Base-by-base conservation (phyloP, 2,888 invertebrate species). In the Orthonychiurus folsomi region DNA sequence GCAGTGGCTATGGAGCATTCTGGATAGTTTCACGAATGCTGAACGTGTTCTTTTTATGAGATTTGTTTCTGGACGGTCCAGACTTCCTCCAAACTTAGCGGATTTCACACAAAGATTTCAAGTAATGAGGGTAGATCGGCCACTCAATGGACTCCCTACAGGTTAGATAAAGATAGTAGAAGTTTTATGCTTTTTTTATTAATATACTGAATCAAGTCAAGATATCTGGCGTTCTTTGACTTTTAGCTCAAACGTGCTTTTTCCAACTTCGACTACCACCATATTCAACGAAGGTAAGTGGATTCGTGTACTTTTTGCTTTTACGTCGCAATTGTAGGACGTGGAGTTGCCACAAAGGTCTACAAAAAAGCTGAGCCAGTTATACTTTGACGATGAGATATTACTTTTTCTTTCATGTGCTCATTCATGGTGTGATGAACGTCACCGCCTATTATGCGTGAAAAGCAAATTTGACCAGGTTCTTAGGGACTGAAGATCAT, bases 91-190 rank as follows among this genome's bases (percentile, higher is more conserved):
- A 18, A 84, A 84, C 75, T 77, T 84, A 62, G 83, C 84, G 2
- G 84, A 85, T 75, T 79, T 85, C 52, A 82, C 84, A 1, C 84
- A 85, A 74, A 76, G 84, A 59, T 84, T 85, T 73, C 85, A 85
- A 78, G 80, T 82, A 2, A 81, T 82, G 80, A 79, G 80, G 74
- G 81, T 82, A 1, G 82, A 82, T 70, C 77, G 82, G 66, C 79
- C 81, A 3, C 74, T 77, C 1, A 82, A 84, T 74, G 83, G 83
- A 28, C 57, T 71, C 18, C 73, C 71, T 1, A 73, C 73, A 21
- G 69, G 71, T 26, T 70, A 70, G 60, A 50, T 37, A 48, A n/a
- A n/a, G n/a, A n/a, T n/a, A n/a, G n/a, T n/a, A n/a, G n/a, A n/a
- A n/a, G n/a, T n/a, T n/a, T n/a, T n/a, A n/a, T n/a, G n/a, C 37